Evolutionary conservation across 2,113 vertebrate species (phyloP).

Genomic region (Pedionomus torquatus): DNA sequence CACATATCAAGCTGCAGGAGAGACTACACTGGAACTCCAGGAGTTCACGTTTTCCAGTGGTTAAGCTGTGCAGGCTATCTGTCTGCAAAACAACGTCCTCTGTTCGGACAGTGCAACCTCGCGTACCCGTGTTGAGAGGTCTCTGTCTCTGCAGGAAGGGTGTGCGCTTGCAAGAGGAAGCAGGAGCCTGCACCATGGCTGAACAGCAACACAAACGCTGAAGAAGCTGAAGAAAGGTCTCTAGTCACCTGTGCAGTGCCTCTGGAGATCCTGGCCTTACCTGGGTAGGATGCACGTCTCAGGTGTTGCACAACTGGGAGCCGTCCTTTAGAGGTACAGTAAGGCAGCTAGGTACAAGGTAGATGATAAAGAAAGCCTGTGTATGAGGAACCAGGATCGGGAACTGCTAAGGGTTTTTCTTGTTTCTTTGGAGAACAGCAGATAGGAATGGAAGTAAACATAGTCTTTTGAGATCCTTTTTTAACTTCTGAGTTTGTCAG

Average conservation of each 20-base stretch:
- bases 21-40: neutral
- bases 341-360: neutral
- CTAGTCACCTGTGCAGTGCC: neutral
- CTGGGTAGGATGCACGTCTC: fast-evolving
- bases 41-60: neutral
- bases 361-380: neutral
- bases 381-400: neutral
- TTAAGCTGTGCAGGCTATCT: neutral
- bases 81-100: neutral
- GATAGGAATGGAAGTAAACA: neutral
- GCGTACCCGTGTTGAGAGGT: fast-evolving
- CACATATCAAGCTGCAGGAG: neutral
- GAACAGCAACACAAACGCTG: fast-evolving
- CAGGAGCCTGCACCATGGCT: neutral
- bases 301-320: fast-evolving
- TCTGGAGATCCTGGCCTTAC: neutral
- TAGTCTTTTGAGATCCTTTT: neutral
- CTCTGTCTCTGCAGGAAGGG: neutral
- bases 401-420: neutral
- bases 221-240: neutral
- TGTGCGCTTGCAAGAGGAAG: neutral
- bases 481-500: neutral
- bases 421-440: neutral
- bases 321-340: neutral
- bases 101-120: fast-evolving